phyloP scores from a whole-genome alignment of 2,888 invertebrate species.

The Trisateles emortualis region DNA sequence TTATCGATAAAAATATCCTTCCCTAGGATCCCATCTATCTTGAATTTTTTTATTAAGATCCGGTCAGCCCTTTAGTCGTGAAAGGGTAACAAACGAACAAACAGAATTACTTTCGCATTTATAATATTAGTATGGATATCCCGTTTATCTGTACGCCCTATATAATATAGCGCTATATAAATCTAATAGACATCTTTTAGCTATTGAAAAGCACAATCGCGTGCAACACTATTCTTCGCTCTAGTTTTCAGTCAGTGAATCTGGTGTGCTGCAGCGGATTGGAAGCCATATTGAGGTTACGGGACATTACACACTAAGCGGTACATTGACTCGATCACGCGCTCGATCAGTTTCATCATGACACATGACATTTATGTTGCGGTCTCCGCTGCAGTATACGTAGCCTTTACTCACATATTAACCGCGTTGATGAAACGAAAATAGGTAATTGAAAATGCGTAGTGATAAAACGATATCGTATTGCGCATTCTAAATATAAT shows the following conservation, averaged over 20 bases:
- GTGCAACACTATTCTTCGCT: background rate
- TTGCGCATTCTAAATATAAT: too few relatives aligned
- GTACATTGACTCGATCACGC: constrained; percentile 4
- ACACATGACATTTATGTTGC: background rate
- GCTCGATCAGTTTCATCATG: background rate
- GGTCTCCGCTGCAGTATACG: background rate
- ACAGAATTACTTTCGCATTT: too few relatives aligned
- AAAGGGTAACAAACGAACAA: too few relatives aligned
- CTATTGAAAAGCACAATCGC: too few relatives aligned
- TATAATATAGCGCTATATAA: too few relatives aligned
- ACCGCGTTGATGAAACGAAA: background rate
- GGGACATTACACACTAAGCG: constrained; percentile 4
- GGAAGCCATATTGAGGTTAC: constrained; percentile 2
- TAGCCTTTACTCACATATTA: background rate
- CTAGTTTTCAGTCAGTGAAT: background rate
- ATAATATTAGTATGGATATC: too few relatives aligned
- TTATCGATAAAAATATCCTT: too few relatives aligned
- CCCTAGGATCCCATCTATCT: too few relatives aligned
- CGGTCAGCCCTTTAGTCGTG: too few relatives aligned
- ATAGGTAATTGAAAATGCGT: background rate
- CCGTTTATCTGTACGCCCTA: too few relatives aligned
- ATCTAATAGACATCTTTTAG: too few relatives aligned
- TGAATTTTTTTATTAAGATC: too few relatives aligned
- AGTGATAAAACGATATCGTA: background rate
- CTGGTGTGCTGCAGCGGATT: background rate